Conservation (phyloP, 2,113 vertebrate species). For the Arvicanthis niloticus region DNA sequence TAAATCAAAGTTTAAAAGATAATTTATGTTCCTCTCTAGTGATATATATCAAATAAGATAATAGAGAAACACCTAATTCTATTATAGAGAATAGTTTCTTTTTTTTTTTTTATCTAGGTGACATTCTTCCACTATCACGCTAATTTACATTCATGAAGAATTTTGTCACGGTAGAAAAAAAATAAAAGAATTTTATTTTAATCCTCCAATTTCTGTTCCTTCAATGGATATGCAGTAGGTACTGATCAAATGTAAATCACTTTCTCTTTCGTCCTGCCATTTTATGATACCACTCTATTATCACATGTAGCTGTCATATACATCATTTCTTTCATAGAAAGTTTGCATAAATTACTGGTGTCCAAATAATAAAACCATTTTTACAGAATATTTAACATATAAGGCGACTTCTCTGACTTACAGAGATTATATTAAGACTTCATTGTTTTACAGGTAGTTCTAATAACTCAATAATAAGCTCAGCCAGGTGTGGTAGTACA, state of each 20-base stretch:
- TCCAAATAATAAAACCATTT: conserved; percentile 26
- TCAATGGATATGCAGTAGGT: conserved; percentile 1
- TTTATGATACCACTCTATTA: conserved; percentile 47
- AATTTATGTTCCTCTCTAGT: background rate
- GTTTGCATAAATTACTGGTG: conserved; percentile 12
- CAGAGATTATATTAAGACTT: conserved; percentile 65
- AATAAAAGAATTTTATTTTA: conserved; percentile 20
- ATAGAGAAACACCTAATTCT: conserved; percentile 26
- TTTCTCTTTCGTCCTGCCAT: conserved; percentile 51
- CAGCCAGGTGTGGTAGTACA: background rate
- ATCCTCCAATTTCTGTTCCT: conserved; percentile 18
- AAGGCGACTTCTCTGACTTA: background rate
- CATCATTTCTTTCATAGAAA: conserved; percentile 20
- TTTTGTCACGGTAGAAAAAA: background rate
- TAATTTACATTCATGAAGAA: conserved; percentile 39
- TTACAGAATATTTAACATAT: background rate
- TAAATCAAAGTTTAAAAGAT: conserved; percentile 49
- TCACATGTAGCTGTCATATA: conserved; percentile 34
- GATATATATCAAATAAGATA: conserved; percentile 33
- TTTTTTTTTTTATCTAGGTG: conserved; percentile 17
- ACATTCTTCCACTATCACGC: conserved; percentile 25
- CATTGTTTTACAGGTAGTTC: background rate
- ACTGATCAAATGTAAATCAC: conserved; percentile 30
- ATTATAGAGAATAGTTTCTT: background rate
- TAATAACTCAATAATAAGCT: background rate